These are phyloP conservation scores for Oikopleura albicans DNA, from an alignment of 23 tunicate species.

Conservation along the genomic window DNA sequence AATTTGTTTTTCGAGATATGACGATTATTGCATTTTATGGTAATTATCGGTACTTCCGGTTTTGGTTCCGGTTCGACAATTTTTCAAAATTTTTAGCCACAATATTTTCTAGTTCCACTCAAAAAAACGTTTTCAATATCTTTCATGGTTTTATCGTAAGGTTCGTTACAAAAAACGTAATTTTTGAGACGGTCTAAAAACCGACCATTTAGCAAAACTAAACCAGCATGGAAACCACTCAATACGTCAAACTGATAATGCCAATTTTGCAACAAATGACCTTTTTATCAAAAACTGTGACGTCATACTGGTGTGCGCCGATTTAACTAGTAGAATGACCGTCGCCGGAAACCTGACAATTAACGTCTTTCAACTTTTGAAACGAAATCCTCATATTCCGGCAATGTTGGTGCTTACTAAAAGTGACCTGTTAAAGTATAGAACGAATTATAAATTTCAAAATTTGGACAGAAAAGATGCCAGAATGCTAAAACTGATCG, in stretches of 20 bases:
- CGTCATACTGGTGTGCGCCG: background rate
- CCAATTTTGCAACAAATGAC: slow-evolving; percentile 12
- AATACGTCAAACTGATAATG: background rate
- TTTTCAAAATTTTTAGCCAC: too few species aligned
- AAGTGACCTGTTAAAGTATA: background rate
- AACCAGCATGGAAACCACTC: background rate
- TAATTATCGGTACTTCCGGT: too few species aligned
- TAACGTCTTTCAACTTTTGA: background rate
- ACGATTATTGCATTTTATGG: too few species aligned
- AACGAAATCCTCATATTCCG: slow-evolving; percentile 14
- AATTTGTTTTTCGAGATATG: too few species aligned
- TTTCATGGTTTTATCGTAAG: too few species aligned
- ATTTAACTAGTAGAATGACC: slow-evolving; percentile 15
- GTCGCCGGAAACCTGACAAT: slow-evolving; percentile 10
- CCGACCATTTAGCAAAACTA: too few species aligned
- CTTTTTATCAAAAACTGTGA: background rate
- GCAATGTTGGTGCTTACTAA: slow-evolving; percentile 3
- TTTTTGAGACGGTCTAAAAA: too few species aligned
- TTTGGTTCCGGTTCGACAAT: too few species aligned
- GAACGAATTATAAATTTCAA: slow-evolving; percentile 7
- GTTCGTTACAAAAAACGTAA: too few species aligned
- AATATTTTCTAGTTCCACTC: too few species aligned
- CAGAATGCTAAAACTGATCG: background rate
- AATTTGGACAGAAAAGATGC: slow-evolving; percentile 12
- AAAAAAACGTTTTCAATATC: too few species aligned